Percentiles rank a stretch among this genome's conserved stretches.
Conservation (phyloP, 2,113 vertebrate species). For the Oreotragus oreotragus region DNA sequence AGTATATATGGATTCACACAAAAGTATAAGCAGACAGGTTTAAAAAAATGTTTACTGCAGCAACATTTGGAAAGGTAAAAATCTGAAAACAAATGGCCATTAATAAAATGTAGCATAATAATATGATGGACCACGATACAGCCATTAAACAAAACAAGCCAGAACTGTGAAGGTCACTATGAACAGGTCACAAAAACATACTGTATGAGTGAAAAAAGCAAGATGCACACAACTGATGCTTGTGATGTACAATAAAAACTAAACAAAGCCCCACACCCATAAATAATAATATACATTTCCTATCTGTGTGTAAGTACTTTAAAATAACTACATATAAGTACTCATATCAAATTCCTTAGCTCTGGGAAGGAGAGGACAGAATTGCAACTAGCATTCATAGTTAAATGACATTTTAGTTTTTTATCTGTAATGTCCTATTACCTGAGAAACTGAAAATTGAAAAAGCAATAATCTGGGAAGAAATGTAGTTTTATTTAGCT, state of each 20-base stretch:
- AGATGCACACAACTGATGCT: background rate
- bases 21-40: background rate
- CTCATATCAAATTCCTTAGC: background rate
- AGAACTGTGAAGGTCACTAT: background rate
- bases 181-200: background rate
- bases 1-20: background rate
- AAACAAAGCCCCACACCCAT: background rate
- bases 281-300: background rate
- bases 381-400: background rate
- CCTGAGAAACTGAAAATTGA: background rate
- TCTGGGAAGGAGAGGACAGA: background rate
- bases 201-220: background rate
- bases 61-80: background rate
- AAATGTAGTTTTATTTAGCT: background rate
- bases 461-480: background rate
- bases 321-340: background rate
- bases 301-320: background rate
- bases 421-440: background rate
- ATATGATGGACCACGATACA: background rate
- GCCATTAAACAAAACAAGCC: background rate
- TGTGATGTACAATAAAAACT: background rate
- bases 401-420: background rate
- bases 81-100: background rate
- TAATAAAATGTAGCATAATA: background rate
- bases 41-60: background rate